These are phyloP conservation scores for Crax fasciolata DNA, from an alignment of 2,797 vertebrate genomes.

Conservation along the genomic window DNA sequence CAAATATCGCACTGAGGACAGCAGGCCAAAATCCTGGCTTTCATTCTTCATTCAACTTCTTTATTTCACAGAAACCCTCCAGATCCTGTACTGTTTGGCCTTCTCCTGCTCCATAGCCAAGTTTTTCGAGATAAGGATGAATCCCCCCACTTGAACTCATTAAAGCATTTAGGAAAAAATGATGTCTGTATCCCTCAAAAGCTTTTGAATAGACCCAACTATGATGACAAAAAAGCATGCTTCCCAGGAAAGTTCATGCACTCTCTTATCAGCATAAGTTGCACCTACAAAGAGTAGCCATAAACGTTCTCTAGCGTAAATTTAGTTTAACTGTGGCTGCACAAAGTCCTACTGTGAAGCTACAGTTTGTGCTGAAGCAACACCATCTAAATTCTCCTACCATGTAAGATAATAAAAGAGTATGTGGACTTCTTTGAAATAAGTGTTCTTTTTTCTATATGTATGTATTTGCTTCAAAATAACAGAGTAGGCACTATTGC, in stretches of 20 bases:
- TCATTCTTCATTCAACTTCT: neutral
- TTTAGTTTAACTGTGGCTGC: neutral
- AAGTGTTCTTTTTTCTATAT: neutral
- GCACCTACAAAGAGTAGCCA: neutral
- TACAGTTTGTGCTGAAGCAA: neutral
- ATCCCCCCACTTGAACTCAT: neutral
- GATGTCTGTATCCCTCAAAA: accelerated
- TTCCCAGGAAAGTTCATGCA: neutral
- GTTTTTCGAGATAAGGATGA: neutral
- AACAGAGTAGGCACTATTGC: neutral
- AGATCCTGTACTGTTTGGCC: neutral
- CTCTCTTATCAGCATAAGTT: neutral
- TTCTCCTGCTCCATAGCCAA: neutral
- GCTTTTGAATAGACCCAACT: neutral
- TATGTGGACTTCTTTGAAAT: neutral
- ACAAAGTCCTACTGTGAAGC: neutral
- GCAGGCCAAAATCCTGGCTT: neutral
- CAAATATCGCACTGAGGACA: neutral
- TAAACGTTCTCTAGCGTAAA: neutral
- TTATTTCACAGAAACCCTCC: neutral
- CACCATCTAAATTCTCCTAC: neutral
- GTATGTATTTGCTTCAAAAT: neutral
- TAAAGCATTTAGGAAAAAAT: neutral
- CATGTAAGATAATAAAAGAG: neutral
- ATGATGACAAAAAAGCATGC: neutral